Conservation (phyloP, 2,113 vertebrate genomes). For the Camelus dromedarius region DNA sequence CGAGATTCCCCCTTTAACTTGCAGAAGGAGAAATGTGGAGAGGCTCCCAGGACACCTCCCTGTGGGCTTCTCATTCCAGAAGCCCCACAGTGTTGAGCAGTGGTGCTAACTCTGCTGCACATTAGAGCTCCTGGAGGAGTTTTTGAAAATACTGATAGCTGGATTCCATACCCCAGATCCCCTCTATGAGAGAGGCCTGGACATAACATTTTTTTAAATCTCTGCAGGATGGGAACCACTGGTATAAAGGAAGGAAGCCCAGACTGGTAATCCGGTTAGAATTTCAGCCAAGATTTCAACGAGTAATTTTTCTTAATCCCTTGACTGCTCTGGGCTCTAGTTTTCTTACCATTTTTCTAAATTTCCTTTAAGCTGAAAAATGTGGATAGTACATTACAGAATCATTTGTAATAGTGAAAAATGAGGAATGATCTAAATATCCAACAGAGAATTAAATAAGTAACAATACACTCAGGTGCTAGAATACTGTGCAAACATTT, state of each 20-base stretch:
- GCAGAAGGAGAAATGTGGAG: neutral
- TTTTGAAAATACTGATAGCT: neutral
- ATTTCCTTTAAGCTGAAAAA: neutral
- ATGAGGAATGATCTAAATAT: neutral
- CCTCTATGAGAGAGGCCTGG: neutral
- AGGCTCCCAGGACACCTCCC: neutral
- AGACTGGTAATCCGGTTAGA: neutral
- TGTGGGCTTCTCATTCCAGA: neutral
- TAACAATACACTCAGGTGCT: neutral
- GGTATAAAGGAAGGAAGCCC: neutral
- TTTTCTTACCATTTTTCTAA: neutral
- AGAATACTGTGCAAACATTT: neutral
- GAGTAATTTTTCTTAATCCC: neutral
- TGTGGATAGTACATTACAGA: neutral
- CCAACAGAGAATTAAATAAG: conserved; percentile 1
- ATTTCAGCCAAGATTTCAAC: neutral
- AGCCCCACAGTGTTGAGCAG: neutral
- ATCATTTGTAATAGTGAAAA: neutral
- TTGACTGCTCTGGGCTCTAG: neutral
- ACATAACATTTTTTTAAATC: neutral
- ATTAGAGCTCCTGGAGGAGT: neutral
- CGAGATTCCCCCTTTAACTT: neutral
- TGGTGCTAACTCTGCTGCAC: neutral
- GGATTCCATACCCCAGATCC: neutral
- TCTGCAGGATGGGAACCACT: neutral